Conservation (phyloP, 2,113 vertebrate species). For the Oryzias javanicus region DNA sequence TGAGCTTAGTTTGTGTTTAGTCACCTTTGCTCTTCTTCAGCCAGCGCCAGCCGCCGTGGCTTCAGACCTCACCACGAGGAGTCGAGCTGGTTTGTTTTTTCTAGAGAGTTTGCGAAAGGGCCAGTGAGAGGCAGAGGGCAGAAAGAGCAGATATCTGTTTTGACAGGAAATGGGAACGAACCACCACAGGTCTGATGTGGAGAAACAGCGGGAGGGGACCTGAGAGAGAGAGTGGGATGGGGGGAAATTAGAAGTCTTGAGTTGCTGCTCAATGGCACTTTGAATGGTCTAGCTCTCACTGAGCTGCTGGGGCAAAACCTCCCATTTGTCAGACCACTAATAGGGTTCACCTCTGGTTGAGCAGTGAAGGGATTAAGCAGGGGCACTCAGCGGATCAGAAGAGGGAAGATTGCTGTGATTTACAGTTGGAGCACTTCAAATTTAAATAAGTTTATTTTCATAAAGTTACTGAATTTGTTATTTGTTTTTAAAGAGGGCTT, state of each 20-base stretch:
- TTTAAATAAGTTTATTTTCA: constrained; percentile 22
- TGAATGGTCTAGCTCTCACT: constrained; percentile 31
- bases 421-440: constrained; percentile 45
- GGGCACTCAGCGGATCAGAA: constrained; percentile 52
- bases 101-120: constrained; percentile 43
- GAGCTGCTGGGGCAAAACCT: constrained; percentile 39
- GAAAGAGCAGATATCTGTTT: constrained; percentile 46
- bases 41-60: constrained; percentile 44
- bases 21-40: constrained; percentile 57
- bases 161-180: constrained; percentile 73
- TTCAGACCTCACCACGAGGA: constrained; percentile 47
- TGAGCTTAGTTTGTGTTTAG: constrained; percentile 58
- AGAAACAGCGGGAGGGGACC: constrained; percentile 39
- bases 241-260: constrained; percentile 25
- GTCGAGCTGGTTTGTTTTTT: constrained; percentile 58
- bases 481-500: constrained; percentile 43
- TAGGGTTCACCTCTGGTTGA: constrained; percentile 69
- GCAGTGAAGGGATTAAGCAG: constrained; percentile 60
- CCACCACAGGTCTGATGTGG: constrained; percentile 60
- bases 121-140: constrained; percentile 45
- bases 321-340: constrained; percentile 66
- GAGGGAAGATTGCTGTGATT: constrained; percentile 61
- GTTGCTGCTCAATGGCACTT: constrained; percentile 40
- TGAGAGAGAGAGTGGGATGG: constrained; percentile 40
- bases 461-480: constrained; percentile 22